A percentile compares a stretch with the other conserved stretches of the same genome.
Conservation (phyloP, 2,113 vertebrate species). For the Coreoperca whiteheadi region DNA sequence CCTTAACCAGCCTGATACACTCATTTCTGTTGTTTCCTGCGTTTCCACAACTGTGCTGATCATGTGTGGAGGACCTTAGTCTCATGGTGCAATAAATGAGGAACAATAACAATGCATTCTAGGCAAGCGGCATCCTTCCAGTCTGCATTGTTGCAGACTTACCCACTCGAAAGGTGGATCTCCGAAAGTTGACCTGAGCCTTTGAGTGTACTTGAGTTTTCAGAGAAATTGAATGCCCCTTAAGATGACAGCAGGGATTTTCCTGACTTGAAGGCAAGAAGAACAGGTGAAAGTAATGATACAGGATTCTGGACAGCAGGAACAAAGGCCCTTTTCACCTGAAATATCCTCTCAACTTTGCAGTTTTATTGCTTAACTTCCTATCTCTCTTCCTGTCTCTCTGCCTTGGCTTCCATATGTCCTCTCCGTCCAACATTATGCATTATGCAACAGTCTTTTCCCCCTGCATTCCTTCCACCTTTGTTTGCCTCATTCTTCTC, state of each 20-base stretch:
- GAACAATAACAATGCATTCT: not conserved
- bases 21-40: too few species aligned
- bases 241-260: not conserved
- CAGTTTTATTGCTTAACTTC: not conserved
- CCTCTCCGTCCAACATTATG: not conserved
- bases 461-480: constrained; percentile 9
- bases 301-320: not conserved
- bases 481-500: constrained; percentile 7
- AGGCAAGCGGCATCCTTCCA: not conserved
- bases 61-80: not conserved
- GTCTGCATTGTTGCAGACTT: not conserved
- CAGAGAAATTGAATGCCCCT: not conserved
- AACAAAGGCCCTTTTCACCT: not conserved
- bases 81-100: not conserved
- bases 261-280: not conserved
- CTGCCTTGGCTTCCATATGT: not conserved
- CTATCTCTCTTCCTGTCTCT: not conserved
- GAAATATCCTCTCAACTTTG: not conserved
- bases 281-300: constrained; percentile 1
- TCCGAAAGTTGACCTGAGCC: not conserved
- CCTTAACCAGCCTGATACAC: not conserved
- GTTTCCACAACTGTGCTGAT: not conserved
- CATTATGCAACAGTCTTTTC: constrained; percentile 5
- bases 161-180: not conserved
- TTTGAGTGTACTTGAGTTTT: not conserved